Conservation (phyloP, 2,888 invertebrate genomes). For the Acanthococcus lagerstroemiae region DNA sequence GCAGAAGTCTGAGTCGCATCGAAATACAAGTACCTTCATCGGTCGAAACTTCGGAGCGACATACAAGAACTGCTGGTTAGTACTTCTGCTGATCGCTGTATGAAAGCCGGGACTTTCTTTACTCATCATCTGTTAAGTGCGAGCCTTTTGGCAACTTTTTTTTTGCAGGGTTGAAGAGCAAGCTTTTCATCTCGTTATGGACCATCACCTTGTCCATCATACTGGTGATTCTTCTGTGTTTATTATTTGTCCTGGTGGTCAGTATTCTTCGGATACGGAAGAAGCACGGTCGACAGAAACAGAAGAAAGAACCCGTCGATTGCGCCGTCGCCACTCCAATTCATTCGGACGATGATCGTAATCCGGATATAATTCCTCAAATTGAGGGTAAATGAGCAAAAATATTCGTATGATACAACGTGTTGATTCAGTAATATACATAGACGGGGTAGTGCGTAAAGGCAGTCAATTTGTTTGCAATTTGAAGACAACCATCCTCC, state of each 20-base stretch:
- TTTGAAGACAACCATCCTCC: neutral
- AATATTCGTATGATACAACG: neutral
- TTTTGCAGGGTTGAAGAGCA: constrained; percentile 4
- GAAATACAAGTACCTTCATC: constrained; percentile 41
- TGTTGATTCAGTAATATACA: neutral
- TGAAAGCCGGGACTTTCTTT: no score
- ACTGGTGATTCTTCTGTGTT: constrained; percentile 11
- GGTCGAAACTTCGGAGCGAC: constrained; percentile 14
- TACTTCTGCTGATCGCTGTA: no score
- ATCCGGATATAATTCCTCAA: constrained; percentile 32
- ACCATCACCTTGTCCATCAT: constrained; percentile 1
- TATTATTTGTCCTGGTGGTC: constrained; percentile 7
- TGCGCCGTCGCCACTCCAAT: constrained; percentile 38
- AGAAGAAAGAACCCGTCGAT: neutral
- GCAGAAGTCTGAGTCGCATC: constrained; percentile 64
- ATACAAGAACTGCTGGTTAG: constrained; percentile 17
- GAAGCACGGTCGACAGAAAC: constrained; percentile 6
- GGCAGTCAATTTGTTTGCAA: no score
- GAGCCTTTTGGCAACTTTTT: neutral
- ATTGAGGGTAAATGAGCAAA: constrained; percentile 24
- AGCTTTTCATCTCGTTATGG: constrained; percentile 13
- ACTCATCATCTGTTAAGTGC: no score
- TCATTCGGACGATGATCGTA: constrained; percentile 36
- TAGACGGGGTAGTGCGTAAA: no score
- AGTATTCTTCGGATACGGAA: constrained; percentile 6